These are phyloP conservation scores for Pristionchus exspectatus DNA, from an alignment of 2,888 invertebrate genomes.

Conservation along the genomic window DNA sequence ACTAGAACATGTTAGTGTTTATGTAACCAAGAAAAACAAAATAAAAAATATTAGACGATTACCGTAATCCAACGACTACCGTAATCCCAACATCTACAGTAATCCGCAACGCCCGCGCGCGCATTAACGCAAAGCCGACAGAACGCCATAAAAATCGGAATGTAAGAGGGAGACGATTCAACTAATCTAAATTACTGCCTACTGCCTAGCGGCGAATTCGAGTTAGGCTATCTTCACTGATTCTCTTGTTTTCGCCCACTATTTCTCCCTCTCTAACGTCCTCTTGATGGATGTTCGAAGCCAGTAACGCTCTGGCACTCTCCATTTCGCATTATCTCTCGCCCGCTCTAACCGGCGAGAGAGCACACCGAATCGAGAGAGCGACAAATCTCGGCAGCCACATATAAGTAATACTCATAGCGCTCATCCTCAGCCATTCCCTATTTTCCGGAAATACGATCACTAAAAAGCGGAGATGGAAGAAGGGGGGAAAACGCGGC, in stretches of 20 bases:
- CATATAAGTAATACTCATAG: neutral
- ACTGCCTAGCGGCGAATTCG: neutral
- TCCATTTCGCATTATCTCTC: no score
- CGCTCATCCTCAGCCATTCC: neutral
- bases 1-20: no score
- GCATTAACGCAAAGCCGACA: neutral
- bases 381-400: neutral
- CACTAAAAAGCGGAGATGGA: slow-evolving; percentile 31
- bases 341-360: neutral
- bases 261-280: slow-evolving; percentile 1
- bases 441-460: slow-evolving; percentile 34
- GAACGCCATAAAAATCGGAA: neutral
- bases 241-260: neutral
- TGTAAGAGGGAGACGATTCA: neutral
- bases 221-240: neutral
- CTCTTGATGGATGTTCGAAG: neutral
- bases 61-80: neutral
- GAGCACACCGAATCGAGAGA: neutral
- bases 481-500: neutral
- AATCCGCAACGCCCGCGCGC: neutral
- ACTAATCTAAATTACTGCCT: slow-evolving; percentile 43
- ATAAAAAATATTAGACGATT: neutral
- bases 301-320: no score
- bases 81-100: neutral
- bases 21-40: no score